Base-by-base conservation (phyloP, 2,888 invertebrate species). In the Eupithecia exiguata region DNA sequence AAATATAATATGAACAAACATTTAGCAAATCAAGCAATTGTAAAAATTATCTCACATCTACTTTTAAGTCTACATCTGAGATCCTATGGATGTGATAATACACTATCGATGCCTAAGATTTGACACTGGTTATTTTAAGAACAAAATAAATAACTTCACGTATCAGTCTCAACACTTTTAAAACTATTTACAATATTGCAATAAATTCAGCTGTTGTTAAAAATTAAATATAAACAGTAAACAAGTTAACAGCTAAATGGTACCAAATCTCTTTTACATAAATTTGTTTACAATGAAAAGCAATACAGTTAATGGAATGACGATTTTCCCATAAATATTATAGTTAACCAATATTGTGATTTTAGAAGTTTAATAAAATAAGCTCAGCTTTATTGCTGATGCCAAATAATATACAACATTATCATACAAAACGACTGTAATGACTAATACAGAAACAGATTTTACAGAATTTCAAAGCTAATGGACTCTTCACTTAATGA, bases 121-220 rank as follows among this genome's bases (percentile, higher is more conserved):
- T 93, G 92, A 92, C 92, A 92, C 92, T 90, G 92, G 90, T 91
- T 90, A 91, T 90, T 92, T 91, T 91, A 91, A 84, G 90, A 91
- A 93, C 88, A 72, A 91, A 93, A 93, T 92, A 93, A 93, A 93
- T 93, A 92, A 92, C 91, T 89, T 93, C 91, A 92, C 86, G 87
- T 92, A 93, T 94, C 94, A 94, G 94, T 94, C 94, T 93, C 91
- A 92, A 91, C 84, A 91, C 92, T 91, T 92, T 92, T 89, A 92
- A 81, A 89, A 90, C 89, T 94, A 94, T 93, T 85, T 93, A 94
- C 93, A 93, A 86, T 88, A 88, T 87, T 87, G 90, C 90, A 86
- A 87, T 88, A 88, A 91, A 90, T 89, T 91, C 87, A 88, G 88
- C 87, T 85, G 85, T 46, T 46, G 46, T 87, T 88, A 86, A 87